Evolutionary conservation across 2,888 invertebrate genomes (phyloP), one percentile per base, ranked within the genome.

Genomic region (Aleiodes testaceus): DNA sequence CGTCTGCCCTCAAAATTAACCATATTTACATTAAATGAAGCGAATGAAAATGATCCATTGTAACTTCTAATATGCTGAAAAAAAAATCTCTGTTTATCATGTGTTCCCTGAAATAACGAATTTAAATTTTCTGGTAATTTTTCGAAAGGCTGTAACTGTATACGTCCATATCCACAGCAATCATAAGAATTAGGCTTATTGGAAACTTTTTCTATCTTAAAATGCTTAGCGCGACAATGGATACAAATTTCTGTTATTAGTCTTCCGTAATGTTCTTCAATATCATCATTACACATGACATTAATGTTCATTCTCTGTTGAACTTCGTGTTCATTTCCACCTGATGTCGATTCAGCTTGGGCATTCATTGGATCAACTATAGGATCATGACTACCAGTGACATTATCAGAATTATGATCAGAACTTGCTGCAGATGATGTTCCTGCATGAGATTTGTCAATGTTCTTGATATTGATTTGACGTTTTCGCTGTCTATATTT

Each of bases 1-100:
- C 74, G 61, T 45, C 68, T 22, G 11, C 47, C 42, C 11, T 55
- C 45, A 11, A 75, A 72, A 66, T 74, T 72, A 5, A 72, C 61
- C 12, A 76, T 68, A 61, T 76, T 76, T 0, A 72, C 73, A 52
- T 76, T 74, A 18, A 74, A 75, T 18, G 72, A 72, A 36, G 74
- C 74, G 53, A 74, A 72, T 20, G 71, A 74, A 61, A 69, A 72
- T 11, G 71, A 59, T 7, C 65, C 64, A 14, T 74, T 74, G 42
- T 74, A 74, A 22, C 66, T 59, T 47, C 74, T 26, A 55, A 74
- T 74, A 11, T 67, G 69, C 14, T 64, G 22, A 49, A 63, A 74
- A 65, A 74, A 67, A 26, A 18, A 3, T 4, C 36, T 44, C 6
- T 53, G 55, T 22, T 55, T 55, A 6, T 4, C 5, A 45, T 70